Evolutionary conservation across 2,888 invertebrate species (phyloP).

Genomic region (Taphrorychus bicolor): DNA sequence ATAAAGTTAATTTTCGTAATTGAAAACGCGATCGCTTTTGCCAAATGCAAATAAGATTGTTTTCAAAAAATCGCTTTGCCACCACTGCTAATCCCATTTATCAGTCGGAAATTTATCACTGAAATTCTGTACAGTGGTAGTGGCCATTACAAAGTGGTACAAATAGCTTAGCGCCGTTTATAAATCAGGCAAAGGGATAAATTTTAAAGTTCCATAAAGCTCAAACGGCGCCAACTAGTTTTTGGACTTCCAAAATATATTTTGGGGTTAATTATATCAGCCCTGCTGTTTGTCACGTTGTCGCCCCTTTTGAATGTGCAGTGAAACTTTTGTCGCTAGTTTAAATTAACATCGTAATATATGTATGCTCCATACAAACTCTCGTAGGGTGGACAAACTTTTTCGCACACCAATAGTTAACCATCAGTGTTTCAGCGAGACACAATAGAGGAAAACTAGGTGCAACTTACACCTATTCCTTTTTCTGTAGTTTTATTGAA

Average conservation of each 20-base stretch:
- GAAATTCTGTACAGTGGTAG: constrained; percentile 41
- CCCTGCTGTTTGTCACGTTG: constrained; percentile 25
- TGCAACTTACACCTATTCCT: too few relatives aligned
- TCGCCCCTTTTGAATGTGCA: constrained; percentile 17
- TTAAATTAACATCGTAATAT: constrained; percentile 4
- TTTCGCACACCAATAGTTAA: too few relatives aligned
- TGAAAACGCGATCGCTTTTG: neutral
- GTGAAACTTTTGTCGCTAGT: constrained; percentile 5
- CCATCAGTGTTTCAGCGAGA: too few relatives aligned
- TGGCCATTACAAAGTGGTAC: constrained; percentile 43
- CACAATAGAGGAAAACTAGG: too few relatives aligned
- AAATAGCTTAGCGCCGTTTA: constrained; percentile 42
- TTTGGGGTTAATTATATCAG: constrained; percentile 39
- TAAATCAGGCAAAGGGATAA: constrained; percentile 41
- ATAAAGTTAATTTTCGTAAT: neutral
- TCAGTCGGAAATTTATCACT: constrained; percentile 41
- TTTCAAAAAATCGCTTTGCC: constrained; percentile 36
- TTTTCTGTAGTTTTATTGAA: too few relatives aligned
- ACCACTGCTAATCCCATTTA: constrained; percentile 36
- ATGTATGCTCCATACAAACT: too few relatives aligned
- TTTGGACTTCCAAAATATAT: constrained; percentile 40
- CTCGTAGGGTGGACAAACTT: too few relatives aligned
- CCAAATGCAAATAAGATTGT: constrained; percentile 38
- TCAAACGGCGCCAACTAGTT: constrained; percentile 42
- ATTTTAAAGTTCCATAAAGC: constrained; percentile 42